Percentiles rank a stretch among this genome's conserved stretches.
phyloP scores from a whole-genome alignment of 37 sponge, comb jelly and placozoan genomes.

The Tethya wilhelma region DNA sequence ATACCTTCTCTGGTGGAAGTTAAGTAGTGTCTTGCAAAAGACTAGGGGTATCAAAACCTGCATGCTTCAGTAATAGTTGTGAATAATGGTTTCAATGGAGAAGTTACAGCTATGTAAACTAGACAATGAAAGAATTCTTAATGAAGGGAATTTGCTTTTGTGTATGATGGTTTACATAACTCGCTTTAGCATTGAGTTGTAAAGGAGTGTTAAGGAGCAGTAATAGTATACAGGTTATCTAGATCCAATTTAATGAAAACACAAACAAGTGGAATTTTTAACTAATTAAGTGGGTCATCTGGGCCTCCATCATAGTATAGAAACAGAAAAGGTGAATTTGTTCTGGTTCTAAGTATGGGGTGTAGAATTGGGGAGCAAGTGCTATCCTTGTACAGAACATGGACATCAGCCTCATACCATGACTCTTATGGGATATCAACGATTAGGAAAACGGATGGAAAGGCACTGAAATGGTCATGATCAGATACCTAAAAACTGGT shows the following conservation, averaged over 20 bases:
- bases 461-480: constrained; percentile 43
- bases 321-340: neutral
- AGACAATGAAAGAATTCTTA: too few species aligned
- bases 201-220: constrained; percentile 44
- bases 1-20: too few species aligned
- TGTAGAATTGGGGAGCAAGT: constrained; percentile 49
- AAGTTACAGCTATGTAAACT: too few species aligned
- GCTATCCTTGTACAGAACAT: constrained; percentile 32
- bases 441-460: constrained; percentile 9
- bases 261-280: constrained; percentile 25
- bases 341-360: neutral
- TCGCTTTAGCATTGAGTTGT: constrained; percentile 39
- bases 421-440: constrained; percentile 46
- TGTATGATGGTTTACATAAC: too few species aligned
- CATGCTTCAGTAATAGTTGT: too few species aligned
- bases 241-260: constrained; percentile 50
- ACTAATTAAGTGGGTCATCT: constrained; percentile 30
- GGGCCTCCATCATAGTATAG: constrained; percentile 21
- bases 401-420: constrained; percentile 46
- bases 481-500: constrained; percentile 1
- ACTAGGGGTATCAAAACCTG: too few species aligned
- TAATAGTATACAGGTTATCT: constrained; percentile 50
- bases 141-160: too few species aligned
- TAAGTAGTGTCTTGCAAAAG: too few species aligned
- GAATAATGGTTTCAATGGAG: too few species aligned